phyloP scores from a whole-genome alignment of 2,113 vertebrate genomes.

The Cynopterus brachyotis region DNA sequence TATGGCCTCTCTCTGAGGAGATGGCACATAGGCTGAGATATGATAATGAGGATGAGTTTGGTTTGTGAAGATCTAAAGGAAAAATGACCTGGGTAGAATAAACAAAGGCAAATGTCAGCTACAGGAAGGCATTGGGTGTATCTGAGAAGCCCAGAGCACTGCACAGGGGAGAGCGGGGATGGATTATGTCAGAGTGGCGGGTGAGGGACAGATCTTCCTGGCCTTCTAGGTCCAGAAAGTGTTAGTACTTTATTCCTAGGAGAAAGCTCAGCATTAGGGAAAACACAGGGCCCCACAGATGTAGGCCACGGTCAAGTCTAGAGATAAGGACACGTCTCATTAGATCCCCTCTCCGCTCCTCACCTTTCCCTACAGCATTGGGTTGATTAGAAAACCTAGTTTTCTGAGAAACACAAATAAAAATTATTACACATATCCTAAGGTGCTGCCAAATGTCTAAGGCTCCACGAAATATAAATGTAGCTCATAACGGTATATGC shows the following conservation, averaged over 20 bases:
- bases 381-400: neutral
- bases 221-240: neutral
- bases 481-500: neutral
- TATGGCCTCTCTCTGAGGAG: neutral
- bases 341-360: neutral
- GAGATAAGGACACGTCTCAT: neutral
- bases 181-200: fast-evolving
- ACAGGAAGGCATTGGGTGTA: fast-evolving
- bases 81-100: neutral
- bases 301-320: neutral
- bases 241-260: neutral
- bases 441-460: neutral
- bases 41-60: neutral
- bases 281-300: too few relatives aligned
- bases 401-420: neutral
- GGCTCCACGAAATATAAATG: neutral
- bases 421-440: neutral
- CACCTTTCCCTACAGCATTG: neutral
- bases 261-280: neutral
- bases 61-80: neutral
- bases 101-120: neutral
- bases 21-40: neutral
- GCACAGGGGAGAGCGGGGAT: fast-evolving
- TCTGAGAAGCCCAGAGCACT: neutral
- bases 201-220: neutral